These are phyloP conservation scores for Eristalis arbustorum DNA, from an alignment of 2,888 invertebrate genomes.

Conservation along the genomic window DNA sequence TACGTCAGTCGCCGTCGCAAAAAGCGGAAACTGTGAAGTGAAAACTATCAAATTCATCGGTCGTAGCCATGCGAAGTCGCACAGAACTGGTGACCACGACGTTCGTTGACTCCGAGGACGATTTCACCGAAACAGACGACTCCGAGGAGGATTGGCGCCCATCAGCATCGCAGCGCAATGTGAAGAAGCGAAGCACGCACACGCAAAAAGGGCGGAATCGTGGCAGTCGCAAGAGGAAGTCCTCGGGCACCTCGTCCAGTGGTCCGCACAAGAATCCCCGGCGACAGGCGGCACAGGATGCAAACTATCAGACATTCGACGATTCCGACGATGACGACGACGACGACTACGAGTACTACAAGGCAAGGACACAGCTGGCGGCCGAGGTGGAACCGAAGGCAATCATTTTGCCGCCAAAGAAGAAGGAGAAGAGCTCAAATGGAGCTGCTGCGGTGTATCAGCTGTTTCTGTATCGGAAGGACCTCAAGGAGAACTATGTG, in stretches of 20 bases:
- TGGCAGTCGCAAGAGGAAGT: constrained; percentile 65
- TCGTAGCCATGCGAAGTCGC: constrained; percentile 78
- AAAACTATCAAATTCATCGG: constrained; percentile 16
- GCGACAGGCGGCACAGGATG: constrained; percentile 68
- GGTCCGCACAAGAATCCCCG: constrained; percentile 63
- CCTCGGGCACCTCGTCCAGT: constrained; percentile 65
- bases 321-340: constrained; percentile 74
- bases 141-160: constrained; percentile 80
- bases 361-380: constrained; percentile 65
- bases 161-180: constrained; percentile 72
- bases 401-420: constrained; percentile 74
- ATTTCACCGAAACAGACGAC: constrained; percentile 78
- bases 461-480: constrained; percentile 75
- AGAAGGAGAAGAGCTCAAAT: constrained; percentile 73
- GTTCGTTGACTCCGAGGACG: constrained; percentile 80
- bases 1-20: constrained; percentile 35
- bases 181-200: constrained; percentile 75
- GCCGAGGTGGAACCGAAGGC: constrained; percentile 72
- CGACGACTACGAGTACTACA: constrained; percentile 66
- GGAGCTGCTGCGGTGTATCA: constrained; percentile 39
- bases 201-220: constrained; percentile 71
- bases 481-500: constrained; percentile 76
- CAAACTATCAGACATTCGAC: constrained; percentile 74
- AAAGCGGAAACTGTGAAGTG: background rate
- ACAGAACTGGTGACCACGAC: constrained; percentile 80